These are phyloP conservation scores for Melanotaenia parkinsoni DNA, from an alignment of 2,797 vertebrate genomes.

Conservation along the genomic window DNA sequence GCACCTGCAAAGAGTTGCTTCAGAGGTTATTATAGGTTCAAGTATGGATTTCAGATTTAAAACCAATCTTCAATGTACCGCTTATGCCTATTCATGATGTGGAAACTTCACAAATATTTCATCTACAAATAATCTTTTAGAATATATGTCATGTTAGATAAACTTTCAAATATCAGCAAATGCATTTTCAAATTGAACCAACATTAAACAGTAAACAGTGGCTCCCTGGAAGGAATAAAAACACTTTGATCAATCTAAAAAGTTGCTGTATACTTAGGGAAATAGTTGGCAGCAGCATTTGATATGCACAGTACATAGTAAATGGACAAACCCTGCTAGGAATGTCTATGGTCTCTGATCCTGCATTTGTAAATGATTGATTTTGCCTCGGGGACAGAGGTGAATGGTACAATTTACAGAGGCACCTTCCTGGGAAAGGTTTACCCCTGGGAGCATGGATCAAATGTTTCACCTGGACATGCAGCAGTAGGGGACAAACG, in stretches of 20 bases:
- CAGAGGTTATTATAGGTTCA: not conserved
- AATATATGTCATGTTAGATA: constrained; percentile 1
- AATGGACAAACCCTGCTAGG: constrained; percentile 29
- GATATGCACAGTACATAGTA: constrained; percentile 19
- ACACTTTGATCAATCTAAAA: constrained; percentile 36
- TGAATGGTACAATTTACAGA: constrained; percentile 23
- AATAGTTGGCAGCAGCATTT: constrained; percentile 18
- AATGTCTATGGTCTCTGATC: constrained; percentile 16
- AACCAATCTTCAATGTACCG: constrained; percentile 7
- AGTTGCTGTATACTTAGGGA: constrained; percentile 24
- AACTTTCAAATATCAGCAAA: constrained; percentile 20
- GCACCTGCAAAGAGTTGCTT: not conserved
- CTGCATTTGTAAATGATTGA: constrained; percentile 33
- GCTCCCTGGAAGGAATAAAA: constrained; percentile 6
- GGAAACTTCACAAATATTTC: constrained; percentile 12
- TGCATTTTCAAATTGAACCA: constrained; percentile 29
- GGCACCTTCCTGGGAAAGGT: constrained; percentile 37
- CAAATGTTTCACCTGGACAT: constrained; percentile 49
- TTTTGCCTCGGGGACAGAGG: constrained; percentile 36
- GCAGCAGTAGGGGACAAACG: constrained; percentile 51
- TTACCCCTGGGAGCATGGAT: constrained; percentile 43
- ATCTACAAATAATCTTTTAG: constrained; percentile 25
- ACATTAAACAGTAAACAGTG: constrained; percentile 34
- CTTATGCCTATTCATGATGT: constrained; percentile 3
- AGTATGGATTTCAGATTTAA: constrained; percentile 17